Conservation (phyloP, 37 sponge, comb jelly and placozoan species). For the Theonella swinhoei region DNA sequence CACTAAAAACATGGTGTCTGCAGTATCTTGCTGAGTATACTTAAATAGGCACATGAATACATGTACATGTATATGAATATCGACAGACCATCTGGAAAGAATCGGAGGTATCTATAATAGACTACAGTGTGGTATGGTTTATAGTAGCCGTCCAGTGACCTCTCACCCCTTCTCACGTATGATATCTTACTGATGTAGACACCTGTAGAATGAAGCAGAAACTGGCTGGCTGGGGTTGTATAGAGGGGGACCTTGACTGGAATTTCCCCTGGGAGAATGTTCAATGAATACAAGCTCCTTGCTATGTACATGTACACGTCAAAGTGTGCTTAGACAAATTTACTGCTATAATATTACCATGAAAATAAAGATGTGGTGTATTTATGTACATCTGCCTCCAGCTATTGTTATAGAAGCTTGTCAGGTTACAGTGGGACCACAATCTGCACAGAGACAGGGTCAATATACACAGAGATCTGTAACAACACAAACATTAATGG, state of each 20-base stretch:
- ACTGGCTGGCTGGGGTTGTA: too few relatives aligned
- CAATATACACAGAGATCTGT: background rate
- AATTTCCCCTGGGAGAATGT: too few relatives aligned
- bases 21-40: too few relatives aligned
- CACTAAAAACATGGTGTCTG: too few relatives aligned
- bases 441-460: background rate
- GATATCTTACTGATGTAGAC: constrained; percentile 75
- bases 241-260: too few relatives aligned
- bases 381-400: constrained; percentile 51
- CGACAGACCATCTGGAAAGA: constrained; percentile 81
- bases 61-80: background rate
- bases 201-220: constrained; percentile 33
- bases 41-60: background rate
- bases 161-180: constrained; percentile 73
- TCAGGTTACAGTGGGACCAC: background rate
- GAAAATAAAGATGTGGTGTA: constrained; percentile 73
- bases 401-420: background rate
- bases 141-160: constrained; percentile 77
- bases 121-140: constrained; percentile 83
- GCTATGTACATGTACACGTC: too few relatives aligned
- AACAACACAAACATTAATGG: background rate
- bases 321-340: too few relatives aligned
- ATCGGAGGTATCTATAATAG: constrained; percentile 77
- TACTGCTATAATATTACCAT: constrained; percentile 61
- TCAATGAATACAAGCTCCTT: too few relatives aligned